A percentile compares a stretch with the other conserved stretches of the same genome.
phyloP scores from a whole-genome alignment of 92 coral and sea anemone genomes.

The Scolanthus callimorphus region DNA sequence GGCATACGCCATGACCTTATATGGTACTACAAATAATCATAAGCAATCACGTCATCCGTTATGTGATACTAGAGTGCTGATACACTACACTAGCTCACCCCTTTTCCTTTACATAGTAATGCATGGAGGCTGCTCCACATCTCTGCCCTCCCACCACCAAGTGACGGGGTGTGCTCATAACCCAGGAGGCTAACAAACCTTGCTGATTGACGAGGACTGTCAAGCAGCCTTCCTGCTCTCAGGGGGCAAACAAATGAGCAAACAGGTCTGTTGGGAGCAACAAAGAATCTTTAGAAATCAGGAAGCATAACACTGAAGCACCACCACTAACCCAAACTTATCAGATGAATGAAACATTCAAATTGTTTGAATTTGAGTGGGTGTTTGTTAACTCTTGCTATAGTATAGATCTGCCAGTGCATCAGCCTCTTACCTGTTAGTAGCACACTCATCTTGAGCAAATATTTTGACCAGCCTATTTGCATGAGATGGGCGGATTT shows the following conservation, averaged over 20 bases:
- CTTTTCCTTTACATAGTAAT: conserved; percentile 92
- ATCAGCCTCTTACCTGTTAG: conserved; percentile 35
- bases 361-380: background rate
- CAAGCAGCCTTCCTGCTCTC: conserved; percentile 86
- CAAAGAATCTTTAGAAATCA: no score
- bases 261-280: conserved; percentile 57
- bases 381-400: no score
- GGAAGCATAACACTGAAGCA: no score
- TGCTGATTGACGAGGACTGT: conserved; percentile 91
- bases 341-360: background rate
- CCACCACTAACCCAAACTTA: no score
- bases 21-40: no score
- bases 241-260: conserved; percentile 84
- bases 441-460: conserved; percentile 97
- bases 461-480: conserved; percentile 94
- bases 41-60: no score
- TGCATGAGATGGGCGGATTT: conserved; percentile 90
- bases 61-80: no score
- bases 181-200: conserved; percentile 94
- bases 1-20: no score
- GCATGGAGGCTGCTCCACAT: conserved; percentile 98
- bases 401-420: no score
- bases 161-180: conserved; percentile 84
- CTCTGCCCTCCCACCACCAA: conserved; percentile 93
- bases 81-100: no score